Percentiles rank a stretch among this genome's conserved stretches.
Conservation (phyloP, 1,140 invertebrate species). For the Anastatus disparis region DNA sequence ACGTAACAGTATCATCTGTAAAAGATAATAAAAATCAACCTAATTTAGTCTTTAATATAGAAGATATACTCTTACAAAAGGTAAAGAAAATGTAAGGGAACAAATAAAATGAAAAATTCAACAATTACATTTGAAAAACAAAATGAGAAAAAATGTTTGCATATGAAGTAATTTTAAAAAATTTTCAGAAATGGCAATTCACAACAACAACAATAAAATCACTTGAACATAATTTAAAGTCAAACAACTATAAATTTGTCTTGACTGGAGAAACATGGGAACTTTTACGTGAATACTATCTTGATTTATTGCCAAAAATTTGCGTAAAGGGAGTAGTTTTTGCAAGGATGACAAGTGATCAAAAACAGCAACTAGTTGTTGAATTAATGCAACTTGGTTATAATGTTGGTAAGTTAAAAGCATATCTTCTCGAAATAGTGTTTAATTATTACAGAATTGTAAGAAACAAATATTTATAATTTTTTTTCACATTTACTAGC, state of each 20-base stretch:
- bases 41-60: conserved; percentile 56
- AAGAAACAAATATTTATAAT: too few species aligned
- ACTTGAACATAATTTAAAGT: background rate
- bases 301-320: conserved; percentile 77
- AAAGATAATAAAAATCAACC: conserved; percentile 47
- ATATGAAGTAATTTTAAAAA: too few species aligned
- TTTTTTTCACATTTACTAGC: conserved; percentile 56
- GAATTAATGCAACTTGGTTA: conserved; percentile 84
- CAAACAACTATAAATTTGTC: conserved; percentile 75
- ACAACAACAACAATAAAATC: background rate
- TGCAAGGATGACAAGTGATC: conserved; percentile 95
- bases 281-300: conserved; percentile 78
- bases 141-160: too few species aligned
- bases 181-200: background rate
- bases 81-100: too few species aligned
- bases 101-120: too few species aligned
- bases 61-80: conserved; percentile 46
- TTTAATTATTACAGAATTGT: background rate
- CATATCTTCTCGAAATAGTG: background rate
- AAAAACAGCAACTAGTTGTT: conserved; percentile 93
- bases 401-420: conserved; percentile 77
- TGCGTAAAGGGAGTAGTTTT: conserved; percentile 88
- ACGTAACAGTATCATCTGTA: conserved; percentile 69
- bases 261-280: conserved; percentile 82
- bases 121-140: too few species aligned